Conservation (phyloP, 2,113 vertebrate species). For the Eulemur macaco region DNA sequence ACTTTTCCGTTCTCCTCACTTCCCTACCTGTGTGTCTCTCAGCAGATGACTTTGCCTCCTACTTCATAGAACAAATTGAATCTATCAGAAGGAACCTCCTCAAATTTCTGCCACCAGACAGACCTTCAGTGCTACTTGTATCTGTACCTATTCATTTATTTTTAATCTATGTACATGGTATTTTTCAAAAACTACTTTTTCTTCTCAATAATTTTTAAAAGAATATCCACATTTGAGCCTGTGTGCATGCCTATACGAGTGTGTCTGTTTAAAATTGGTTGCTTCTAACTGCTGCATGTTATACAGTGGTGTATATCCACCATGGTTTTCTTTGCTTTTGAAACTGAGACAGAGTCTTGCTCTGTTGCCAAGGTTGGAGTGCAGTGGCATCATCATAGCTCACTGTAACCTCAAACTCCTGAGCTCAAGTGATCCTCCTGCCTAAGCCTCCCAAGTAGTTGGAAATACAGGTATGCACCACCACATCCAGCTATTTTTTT, state of each 20-base stretch:
- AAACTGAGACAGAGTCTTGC: too few relatives aligned
- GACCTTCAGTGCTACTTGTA: background rate
- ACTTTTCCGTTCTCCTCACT: slow-evolving; percentile 17
- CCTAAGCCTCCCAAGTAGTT: too few relatives aligned
- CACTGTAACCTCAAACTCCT: too few relatives aligned
- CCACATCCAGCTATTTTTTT: too few relatives aligned
- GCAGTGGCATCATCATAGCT: too few relatives aligned
- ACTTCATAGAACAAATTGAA: background rate
- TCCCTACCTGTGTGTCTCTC: background rate
- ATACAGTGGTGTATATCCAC: background rate
- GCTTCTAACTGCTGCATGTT: background rate
- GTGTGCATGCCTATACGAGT: background rate
- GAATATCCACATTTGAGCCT: background rate
- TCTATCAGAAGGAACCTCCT: background rate
- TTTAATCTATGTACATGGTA: background rate
- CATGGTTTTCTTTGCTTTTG: too few relatives aligned
- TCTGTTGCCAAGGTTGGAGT: too few relatives aligned
- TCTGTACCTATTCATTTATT: background rate
- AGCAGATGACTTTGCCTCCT: background rate
- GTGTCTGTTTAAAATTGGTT: background rate
- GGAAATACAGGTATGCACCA: too few relatives aligned
- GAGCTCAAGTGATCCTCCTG: too few relatives aligned
- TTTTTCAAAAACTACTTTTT: background rate
- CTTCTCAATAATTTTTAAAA: background rate
- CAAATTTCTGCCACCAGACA: background rate